Evolutionary conservation across 2,113 vertebrate species (phyloP), one percentile per base, ranked within the genome.

Genomic region (Vimba vimba): DNA sequence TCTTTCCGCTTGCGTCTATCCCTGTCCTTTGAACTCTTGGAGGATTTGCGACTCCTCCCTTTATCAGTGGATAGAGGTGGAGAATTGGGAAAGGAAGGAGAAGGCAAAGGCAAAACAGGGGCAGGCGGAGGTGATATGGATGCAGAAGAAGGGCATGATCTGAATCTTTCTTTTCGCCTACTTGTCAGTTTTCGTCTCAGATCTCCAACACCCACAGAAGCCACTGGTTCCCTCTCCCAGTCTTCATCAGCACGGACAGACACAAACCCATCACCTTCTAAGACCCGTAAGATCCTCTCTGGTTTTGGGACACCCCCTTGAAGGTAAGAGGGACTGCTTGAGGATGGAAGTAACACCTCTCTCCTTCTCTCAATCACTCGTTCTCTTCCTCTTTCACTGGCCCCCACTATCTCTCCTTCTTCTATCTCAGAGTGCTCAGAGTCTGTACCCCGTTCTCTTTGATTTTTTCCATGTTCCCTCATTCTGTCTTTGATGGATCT

Each of bases 361-460:
- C 71, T 39, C 23, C 55, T 82, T 78, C 85, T 93, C 91, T 87
- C 94, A 90, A 0, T 93, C 91, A 84, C 86, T 66, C 76, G 75
- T 33, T 89, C 89, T 83, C 88, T 91, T 90, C 5, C 30, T 89
- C 91, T 92, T 57, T 92, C 93, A 8, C 64, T 79, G 23, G 88
- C 92, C 12, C 89, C 93, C 4, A 97, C 97, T 1, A 98, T 98
- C 92, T 98, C 97, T 0, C 97, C 97, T 80, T 98, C 97, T 90
- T 98, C 97, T 1, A 97, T 97, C 89, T 98, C 97, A 0, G 97
- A 97, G 82, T 97, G 93, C 33, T 94, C 94, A 0, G 94, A 95
- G 75, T 94, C 92, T 21, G 87, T 85, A 33, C 86, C 90, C 45
- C 45, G 68, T 86, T 88, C 88, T 82, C 77, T 81, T 64, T 80